Evolutionary conservation across 37 sponge, comb jelly and placozoan genomes (phyloP), one percentile per base, ranked within the genome.

Genomic region (Cliona cf. orientalis): DNA sequence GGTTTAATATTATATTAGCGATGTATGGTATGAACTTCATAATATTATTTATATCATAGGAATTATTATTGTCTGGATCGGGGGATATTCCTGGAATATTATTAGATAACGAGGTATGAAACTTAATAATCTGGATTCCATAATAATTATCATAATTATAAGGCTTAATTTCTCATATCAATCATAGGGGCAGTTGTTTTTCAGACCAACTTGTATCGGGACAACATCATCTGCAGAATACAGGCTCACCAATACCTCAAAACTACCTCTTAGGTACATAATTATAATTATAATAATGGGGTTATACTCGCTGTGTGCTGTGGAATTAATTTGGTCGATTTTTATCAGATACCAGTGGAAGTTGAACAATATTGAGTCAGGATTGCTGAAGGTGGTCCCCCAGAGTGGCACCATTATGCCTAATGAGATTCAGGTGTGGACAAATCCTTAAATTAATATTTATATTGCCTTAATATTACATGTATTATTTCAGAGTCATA

Each of bases 201-300:
- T 96, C 80, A 92, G 67, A 78, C 97, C 93, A 25, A 90, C 94
- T 0, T 85, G 80, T 41, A 66, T 85, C 42, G 92, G 90, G 1
- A 73, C 73, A 49, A 75, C 71, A 32, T 91, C 96, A 5, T 31
- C 60, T 39, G 56, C 57, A 11, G 31, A 44, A 29, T 82, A 73
- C 74, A 35, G 43, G 5, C 65, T 95, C 29, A 80, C 64, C 35
- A 95, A 95, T 71, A 66, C 77, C 3, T 80, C 88, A 40, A 42
- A 79, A 0, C 79, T 94, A 32, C 94, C 91, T 21, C 46, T 89
- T 69, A 89, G 73, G 89, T 89, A 62, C 32, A 31, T 66, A 12
- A 31, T 31, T 19, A 11, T 5, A 68, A 34, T 37, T 68, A 36
- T 40, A 21, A 4, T 37, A 33, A 38, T 22, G 69, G 25, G 21